Base-by-base conservation (phyloP, 2,888 invertebrate genomes). In the Cosmopolites sordidus region DNA sequence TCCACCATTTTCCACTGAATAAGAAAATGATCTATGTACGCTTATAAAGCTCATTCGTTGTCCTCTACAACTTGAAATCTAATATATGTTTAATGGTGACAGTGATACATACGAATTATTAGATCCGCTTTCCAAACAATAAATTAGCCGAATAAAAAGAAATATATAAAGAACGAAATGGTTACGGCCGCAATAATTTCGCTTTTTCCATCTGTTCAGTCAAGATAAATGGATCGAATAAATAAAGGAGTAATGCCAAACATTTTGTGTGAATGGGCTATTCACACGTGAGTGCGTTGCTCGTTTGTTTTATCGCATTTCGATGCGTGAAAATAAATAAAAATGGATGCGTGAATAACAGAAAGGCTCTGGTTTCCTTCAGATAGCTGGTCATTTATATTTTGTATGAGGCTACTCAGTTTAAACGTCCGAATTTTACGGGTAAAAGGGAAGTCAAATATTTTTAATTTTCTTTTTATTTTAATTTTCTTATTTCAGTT, bases 241-340 rank as follows among this genome's bases (percentile, higher is more conserved):
- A 37, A 48, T 48, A 48, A 43, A 16, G 14, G 43, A 48, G 33
- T 42, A 12, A 48, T 15, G 15, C 18, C 33, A 33, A 33, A 43
- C 37, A 18, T 18, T 48, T 48, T 18, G 12, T 33, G 33, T 16
- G 22, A 43, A 43, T 17, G 16, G 22, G 14, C 33, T n/a, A 48
- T 48, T 43, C 33, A 30, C 48, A 37, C 37, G 43, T 37, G 48
- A 41, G 43, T 48, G 41, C 42, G 30, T 37, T 41, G 15, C 29
- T 48, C 38, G 27, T 48, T 48, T 48, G 37, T 48, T 48, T 48
- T 48, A 48, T 48, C 33, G 37, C 18, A 22, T 43, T 37, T 33
- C 43, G 16, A 37, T 33, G 42, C n/a, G 48, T 16, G 33, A 43
- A 37, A 48, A 16, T 18, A 43, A 43, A 43, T 43, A 30, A 16